Conservation (phyloP, 2,797 vertebrate species). For the Lagodon rhomboides region DNA sequence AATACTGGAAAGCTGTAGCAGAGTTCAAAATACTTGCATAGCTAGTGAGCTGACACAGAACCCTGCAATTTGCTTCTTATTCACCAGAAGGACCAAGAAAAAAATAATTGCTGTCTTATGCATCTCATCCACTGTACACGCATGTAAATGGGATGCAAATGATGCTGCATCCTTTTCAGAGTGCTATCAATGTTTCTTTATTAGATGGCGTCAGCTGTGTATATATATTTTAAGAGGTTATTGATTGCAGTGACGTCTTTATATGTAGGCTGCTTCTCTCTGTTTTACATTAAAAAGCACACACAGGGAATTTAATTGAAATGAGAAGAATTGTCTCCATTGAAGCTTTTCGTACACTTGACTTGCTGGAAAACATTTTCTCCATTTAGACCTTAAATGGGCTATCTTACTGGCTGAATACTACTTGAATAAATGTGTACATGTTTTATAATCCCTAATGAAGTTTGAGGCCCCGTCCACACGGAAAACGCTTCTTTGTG, state of each 20-base stretch:
- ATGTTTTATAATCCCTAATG: conserved; percentile 3
- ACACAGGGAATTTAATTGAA: conserved; percentile 14
- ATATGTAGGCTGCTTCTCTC: conserved; percentile 28
- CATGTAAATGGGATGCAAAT: conserved; percentile 67
- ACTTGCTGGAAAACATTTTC: conserved; percentile 15
- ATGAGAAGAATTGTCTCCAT: not conserved
- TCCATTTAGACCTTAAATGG: not conserved
- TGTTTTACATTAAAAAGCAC: conserved; percentile 37
- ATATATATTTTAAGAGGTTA: conserved; percentile 45
- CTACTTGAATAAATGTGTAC: not conserved
- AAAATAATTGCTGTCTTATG: conserved; percentile 39
- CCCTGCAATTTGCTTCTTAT: conserved; percentile 26
- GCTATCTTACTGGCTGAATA: not conserved
- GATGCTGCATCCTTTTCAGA: conserved; percentile 38
- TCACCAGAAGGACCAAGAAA: conserved; percentile 42
- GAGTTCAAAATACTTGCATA: conserved; percentile 32
- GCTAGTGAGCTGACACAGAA: conserved; percentile 34
- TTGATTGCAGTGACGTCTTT: conserved; percentile 57
- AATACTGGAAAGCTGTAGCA: conserved; percentile 36
- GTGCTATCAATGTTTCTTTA: conserved; percentile 45
- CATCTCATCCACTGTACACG: conserved; percentile 23
- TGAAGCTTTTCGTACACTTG: not conserved
- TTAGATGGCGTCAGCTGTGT: conserved; percentile 40
- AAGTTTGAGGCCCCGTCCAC: too few relatives aligned
- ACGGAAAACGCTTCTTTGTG: too few relatives aligned